Conservation (phyloP, 2,797 vertebrate genomes). For the Spinus pinus region DNA sequence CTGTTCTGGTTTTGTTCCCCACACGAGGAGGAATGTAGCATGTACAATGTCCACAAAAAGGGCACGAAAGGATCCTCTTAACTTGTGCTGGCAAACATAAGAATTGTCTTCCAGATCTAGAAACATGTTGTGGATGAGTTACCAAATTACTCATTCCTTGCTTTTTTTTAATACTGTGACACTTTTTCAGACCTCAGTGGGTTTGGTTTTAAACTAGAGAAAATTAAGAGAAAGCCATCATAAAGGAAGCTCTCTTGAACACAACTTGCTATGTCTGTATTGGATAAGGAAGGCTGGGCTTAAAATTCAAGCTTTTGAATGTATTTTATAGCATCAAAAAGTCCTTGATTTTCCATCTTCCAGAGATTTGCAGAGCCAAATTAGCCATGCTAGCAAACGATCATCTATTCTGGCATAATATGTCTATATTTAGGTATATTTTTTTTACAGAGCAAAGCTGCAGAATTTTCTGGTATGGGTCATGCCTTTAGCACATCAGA, state of each 20-base stretch:
- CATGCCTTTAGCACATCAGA: neutral
- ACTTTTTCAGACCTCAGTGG: neutral
- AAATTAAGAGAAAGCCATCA: neutral
- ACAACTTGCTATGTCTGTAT: neutral
- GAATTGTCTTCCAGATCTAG: neutral
- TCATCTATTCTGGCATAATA: neutral
- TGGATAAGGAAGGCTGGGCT: neutral
- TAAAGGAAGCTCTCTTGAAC: neutral
- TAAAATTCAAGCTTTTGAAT: neutral
- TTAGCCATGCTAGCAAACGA: neutral
- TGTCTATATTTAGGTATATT: rapidly evolving
- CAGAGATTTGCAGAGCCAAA: neutral
- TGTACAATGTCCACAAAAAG: neutral
- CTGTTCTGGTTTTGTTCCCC: neutral
- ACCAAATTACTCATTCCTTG: neutral
- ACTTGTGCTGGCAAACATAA: neutral
- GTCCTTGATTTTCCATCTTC: neutral
- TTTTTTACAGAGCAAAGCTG: neutral
- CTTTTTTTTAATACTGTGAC: neutral
- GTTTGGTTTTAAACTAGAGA: neutral
- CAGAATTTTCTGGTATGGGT: neutral
- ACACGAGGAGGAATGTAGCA: neutral
- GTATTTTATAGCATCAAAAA: neutral
- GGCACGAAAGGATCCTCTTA: neutral
- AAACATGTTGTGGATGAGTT: neutral